Percentiles rank a stretch among this genome's conserved stretches.
phyloP scores from a whole-genome alignment of 1,140 invertebrate genomes.

The Periplaneta americana region DNA sequence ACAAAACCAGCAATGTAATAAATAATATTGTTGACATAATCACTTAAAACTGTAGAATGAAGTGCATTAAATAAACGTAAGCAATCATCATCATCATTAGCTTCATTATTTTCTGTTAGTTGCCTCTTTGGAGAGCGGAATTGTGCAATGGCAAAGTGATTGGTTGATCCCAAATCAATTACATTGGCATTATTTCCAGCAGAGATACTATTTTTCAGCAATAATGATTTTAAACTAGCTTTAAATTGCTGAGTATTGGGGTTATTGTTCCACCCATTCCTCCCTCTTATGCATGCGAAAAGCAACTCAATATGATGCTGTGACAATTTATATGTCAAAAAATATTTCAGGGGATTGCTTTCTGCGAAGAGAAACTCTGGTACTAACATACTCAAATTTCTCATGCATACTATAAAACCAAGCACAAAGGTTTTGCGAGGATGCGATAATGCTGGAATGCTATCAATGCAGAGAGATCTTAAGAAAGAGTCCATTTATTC shows the following conservation, averaged over 20 bases:
- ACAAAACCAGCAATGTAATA: conserved; percentile 9
- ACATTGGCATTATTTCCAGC: conserved; percentile 21
- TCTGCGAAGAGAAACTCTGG: conserved; percentile 3
- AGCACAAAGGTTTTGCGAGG: conserved; percentile 15
- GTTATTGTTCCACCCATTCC: conserved; percentile 25
- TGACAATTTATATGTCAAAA: conserved; percentile 20
- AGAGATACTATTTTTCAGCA: conserved; percentile 17
- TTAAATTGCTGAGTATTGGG: conserved; percentile 21
- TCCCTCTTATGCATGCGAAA: conserved; percentile 22
- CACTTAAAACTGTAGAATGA: neutral
- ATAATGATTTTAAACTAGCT: conserved; percentile 13
- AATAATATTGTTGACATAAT: conserved; percentile 1
- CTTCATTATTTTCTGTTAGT: neutral
- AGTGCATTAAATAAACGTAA: neutral
- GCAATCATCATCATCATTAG: neutral
- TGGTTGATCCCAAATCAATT: conserved; percentile 3
- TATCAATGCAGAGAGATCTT: no score
- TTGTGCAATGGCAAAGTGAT: conserved; percentile 3
- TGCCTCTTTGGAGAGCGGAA: conserved; percentile 17
- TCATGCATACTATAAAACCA: conserved; percentile 19
- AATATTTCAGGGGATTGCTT: conserved; percentile 9
- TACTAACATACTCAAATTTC: conserved; percentile 14
- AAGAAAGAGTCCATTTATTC: neutral
- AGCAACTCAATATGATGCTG: conserved; percentile 23
- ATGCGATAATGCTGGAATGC: neutral